These are phyloP conservation scores for Pachypanchax playfairii DNA, from an alignment of 2,113 vertebrate species.

Conservation along the genomic window DNA sequence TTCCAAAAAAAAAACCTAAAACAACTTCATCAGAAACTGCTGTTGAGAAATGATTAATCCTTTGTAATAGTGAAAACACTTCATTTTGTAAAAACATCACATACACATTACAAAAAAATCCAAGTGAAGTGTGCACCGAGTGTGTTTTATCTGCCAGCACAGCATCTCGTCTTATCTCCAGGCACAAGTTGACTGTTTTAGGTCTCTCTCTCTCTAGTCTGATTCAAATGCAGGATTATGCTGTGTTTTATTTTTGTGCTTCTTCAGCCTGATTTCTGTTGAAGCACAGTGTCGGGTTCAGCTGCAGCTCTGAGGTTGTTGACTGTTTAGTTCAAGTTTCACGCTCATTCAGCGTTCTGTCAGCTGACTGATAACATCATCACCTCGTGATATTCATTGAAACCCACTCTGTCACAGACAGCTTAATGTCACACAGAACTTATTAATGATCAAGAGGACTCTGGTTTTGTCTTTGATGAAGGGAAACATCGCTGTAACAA, in stretches of 20 bases:
- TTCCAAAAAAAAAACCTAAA: background rate
- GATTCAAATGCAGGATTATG: background rate
- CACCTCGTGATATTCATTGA: background rate
- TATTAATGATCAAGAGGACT: conserved; percentile 1
- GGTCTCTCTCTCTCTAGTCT: background rate
- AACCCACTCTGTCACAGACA: background rate
- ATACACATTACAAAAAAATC: background rate
- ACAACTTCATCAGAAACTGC: background rate
- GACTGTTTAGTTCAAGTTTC: background rate
- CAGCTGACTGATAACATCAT: background rate
- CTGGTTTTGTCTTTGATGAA: background rate
- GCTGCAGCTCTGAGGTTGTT: too few relatives aligned
- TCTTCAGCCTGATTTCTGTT: background rate
- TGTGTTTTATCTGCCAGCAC: background rate
- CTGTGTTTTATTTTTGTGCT: background rate
- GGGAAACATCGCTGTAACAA: background rate
- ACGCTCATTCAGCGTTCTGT: background rate
- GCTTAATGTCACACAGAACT: background rate
- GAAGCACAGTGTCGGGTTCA: background rate
- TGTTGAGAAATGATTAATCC: background rate
- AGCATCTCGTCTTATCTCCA: background rate
- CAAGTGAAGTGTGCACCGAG: background rate
- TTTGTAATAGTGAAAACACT: too few relatives aligned
- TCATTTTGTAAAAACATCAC: too few relatives aligned
- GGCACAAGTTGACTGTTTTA: background rate